Base-by-base conservation (phyloP, 1,140 invertebrate genomes). In the Hesperophylax magnus region DNA sequence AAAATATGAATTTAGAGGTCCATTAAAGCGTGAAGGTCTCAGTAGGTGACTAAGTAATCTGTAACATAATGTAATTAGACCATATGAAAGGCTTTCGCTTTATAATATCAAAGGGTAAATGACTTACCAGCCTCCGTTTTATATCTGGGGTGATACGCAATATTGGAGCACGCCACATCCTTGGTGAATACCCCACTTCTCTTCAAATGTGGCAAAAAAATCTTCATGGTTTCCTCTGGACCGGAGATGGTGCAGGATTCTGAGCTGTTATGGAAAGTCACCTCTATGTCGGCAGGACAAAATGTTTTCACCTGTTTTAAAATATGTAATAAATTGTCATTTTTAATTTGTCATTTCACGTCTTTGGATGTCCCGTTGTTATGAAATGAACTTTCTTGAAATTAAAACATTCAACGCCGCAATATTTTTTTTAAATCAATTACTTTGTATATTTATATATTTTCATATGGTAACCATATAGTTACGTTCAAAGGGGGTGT, bases 201-300 rank as follows among this genome's bases (percentile, higher is more conserved):
- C 86, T 95, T 92, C 8, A 96, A 86, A 81, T 95, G 89, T 5
- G 90, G 91, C 0, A 96, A 93, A 86, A 96, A 96, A 47, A 87
- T 87, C 77, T 90, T 88, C 84, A 97, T 93, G 39, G 92, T 90
- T 34, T 94, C 93, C 53, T 91, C 91, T 4, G 95, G 95, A 5
- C 97, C 97, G 11, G 96, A 97, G 63, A 98, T 93, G 0, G 96
- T 97, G 31, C 96, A 94, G 39, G 94, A 96, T 84, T 97, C 95
- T 1, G 92, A 89, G 1, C 95, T 92, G 86, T 98, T 98, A 87
- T 97, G 96, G 87, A 96, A 98, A 17, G 96, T 96, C 0, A 96
- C 93, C 84, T 95, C 94, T 86, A 97, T 92, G 81, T 88, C 88
- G 14, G 89, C 87, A 78, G 96, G 94, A 84, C 95, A 92, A 81